Base-by-base conservation (phyloP, 1,140 invertebrate species). In the Cydia strobilella region DNA sequence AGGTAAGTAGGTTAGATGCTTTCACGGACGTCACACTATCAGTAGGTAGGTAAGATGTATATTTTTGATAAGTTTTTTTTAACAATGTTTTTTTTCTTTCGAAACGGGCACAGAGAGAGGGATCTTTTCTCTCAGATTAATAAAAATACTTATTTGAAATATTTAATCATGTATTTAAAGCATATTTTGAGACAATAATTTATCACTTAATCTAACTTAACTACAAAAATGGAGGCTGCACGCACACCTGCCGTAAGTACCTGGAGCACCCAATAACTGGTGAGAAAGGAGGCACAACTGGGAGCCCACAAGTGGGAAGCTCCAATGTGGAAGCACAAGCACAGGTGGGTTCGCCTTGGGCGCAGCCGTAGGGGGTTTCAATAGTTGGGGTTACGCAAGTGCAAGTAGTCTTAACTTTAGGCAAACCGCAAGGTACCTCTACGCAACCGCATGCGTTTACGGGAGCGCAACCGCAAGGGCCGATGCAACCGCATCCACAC, bases 221-320 rank as follows among this genome's bases (percentile, higher is more conserved):
- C 73, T 65, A 76, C 73, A 76, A 73, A 39, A 74, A 76, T 2
- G 77, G 77, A 10, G 73, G 75, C 15, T 76, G 77, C 7, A 77
- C 72, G 18, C 59, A 54, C 0, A 77, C 74, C 35, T 77, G 76
- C n/a, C 76, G 27, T 23, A 77, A 35, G 20, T 75, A 77, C 20
- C 75, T 77, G 0, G 74, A 27, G 20, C 76, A 77, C 0, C 76
- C 76, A 12, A 77, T 9, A 23, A 73, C 76, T 1, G 76, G 76
- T 12, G 76, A 10, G 5, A 69, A 35, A 1, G 76, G 76, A 1
- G 76, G 76, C 31, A 77, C n/a, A 2, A 74, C 25, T 1, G 73
- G 76, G 42, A 66, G 1, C n/a, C 73, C 74, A 54, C 76, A 73
- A 25, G 51, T 20, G 51, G 76, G 39, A 23, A 66, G 18, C 13